Base-by-base conservation (phyloP, 2,113 vertebrate species). In the Leptodactylus fuscus region DNA sequence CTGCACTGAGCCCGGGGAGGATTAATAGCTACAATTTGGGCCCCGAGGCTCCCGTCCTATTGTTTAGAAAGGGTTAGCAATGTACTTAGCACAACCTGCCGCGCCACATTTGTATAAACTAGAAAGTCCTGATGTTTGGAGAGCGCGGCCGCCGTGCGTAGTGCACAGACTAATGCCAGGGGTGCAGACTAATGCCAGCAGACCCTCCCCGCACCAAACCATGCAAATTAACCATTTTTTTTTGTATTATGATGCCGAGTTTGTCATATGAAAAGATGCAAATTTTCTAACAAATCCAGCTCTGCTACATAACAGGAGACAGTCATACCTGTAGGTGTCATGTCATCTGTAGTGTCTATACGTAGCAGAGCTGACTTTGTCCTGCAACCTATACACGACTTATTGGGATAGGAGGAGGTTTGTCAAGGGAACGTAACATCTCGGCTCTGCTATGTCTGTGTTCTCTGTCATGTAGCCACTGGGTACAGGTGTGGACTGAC, bases 1-100 rank as follows among this genome's bases (percentile, higher is more conserved):
- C n/a, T 49, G 44, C 44, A 16, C 18, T 75, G 12, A 49, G 29
- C 44, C 71, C 44, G 0, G 22, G 5, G 41, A 48, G 22, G 8
- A 74, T 46, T 46, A 24, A 7, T 27, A 2, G 13, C 71, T 29
- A 18, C 22, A n/a, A 13, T 41, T 46, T 60, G 12, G 41, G 38
- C 44, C 27, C 46, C 6, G 27, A 67, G 44, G 44, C 80, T 48
- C 16, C 41, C n/a, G 44, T 53, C 13, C 81, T 34, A 51, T 13
- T 69, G 62, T 81, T 51, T 70, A 71, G 0, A 71, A 13, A 82
- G 16, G 16, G 16, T 15, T 81, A 49, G 69, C 9, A 69, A 69
- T 69, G 3, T 24, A 44, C 67, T 71, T 41, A 44, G 24, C 4
- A 41, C 71, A 74, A 24, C 22, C 71, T 27, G 71, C 22, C 38